Evolutionary conservation across 2,113 vertebrate genomes (phyloP), one percentile per base, ranked within the genome.

Genomic region (Astatoreochromis straeleni): DNA sequence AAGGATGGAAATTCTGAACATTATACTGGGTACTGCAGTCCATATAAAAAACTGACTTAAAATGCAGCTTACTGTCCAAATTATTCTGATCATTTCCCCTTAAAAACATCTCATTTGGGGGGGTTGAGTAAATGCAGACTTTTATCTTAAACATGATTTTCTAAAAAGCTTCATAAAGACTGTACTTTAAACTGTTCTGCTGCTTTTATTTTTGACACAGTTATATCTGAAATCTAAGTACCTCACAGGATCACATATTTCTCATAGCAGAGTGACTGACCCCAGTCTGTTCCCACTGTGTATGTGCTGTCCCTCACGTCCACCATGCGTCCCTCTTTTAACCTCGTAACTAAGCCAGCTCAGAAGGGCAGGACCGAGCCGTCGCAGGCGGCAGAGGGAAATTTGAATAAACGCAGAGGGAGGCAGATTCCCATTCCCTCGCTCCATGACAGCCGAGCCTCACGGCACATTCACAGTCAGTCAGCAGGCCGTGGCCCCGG

Each of bases 311-410:
- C 79, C 58, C 85, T 93, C 89, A 93, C 81, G 88, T 93, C 86
- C 84, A 84, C 88, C 47, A 40, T 6, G 14, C 42, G 21, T 51
- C 45, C 84, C 58, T 82, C 85, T 83, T 89, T 89, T 87, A 91
- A 88, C 87, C 70, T 87, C 86, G 87, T 91, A 95, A 93, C 78
- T 87, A 79, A 93, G 91, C 89, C 79, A 49, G 58, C 78, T 9
- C 81, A 68, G 68, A 79, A 49, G 14, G 40, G 70, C 70, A 60
- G 79, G 80, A 83, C 85, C 60, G 85, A 84, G 68, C 9, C 2
- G 14, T 84, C 63, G 88, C 84, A 81, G 51, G 86, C 86, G 3
- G 85, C 90, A 13, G 31, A 86, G 60, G 80, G 42, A 90, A 54
- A 81, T 70, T 33, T 85, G 55, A 89, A 85, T 60, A 51, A 58